Evolutionary conservation across 2,888 invertebrate genomes (phyloP), one percentile per base, ranked within the genome.

Genomic region (Xanthorhoe designata): DNA sequence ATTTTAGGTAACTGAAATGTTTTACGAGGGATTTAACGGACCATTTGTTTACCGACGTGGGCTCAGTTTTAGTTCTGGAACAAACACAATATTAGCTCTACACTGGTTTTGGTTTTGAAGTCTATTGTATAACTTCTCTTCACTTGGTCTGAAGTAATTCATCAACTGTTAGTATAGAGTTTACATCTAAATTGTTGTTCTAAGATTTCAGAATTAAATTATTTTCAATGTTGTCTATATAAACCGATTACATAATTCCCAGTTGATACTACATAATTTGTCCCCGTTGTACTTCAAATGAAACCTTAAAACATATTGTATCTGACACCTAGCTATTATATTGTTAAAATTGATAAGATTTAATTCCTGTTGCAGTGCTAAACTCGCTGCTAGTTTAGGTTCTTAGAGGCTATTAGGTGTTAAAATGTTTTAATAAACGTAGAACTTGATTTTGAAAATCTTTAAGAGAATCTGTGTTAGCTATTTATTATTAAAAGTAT

Each of bases 21-120:
- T 66, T 66, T 62, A 62, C 50, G 66, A 52, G 35, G 29, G 59
- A 63, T 67, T 67, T 60, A 63, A 55, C 59, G 55, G 51, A 35
- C 59, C 51, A 55, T 63, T 66, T 66, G 55, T 55, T 13, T 57
- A 52, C 45, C 57, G 45, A 47, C 53, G 66, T 53, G 61, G 49
- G 50, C 19, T 53, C 65, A 61, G 61, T 61, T 66, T 66, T 54
- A 57, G 61, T 57, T 58, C 29, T 32, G 42, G 58, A 56, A 66
- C 66, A 55, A 63, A 63, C 62, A 61, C 18, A 60, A 38, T 51
- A 59, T 50, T 59, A 15, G 17, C 49, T 49, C 32, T 38, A 47
- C 24, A 50, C 32, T 50, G 19, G 60, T 45, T 57, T 32, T 38
- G 45, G 60, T 51, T 61, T 32, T 38, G 45, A 49, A 29, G 56